Conservation (phyloP, 2,797 vertebrate species). For the Pantherophis alleghaniensis region DNA sequence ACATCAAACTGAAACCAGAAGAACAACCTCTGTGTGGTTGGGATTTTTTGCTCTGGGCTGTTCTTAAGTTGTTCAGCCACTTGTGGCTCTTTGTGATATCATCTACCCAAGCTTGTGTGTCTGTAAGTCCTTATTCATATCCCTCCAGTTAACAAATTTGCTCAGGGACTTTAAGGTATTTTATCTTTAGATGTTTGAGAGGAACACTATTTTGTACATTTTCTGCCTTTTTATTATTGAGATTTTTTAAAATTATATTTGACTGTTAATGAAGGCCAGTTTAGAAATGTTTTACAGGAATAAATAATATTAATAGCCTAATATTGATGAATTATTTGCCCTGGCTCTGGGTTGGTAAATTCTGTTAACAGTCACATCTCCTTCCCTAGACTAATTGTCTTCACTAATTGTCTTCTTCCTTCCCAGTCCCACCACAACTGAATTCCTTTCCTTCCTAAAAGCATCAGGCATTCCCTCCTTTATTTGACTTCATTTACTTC, state of each 20-base stretch:
- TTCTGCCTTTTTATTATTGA: neutral
- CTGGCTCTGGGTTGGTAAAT: neutral
- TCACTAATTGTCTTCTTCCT: neutral
- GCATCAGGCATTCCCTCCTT: conserved; percentile 59
- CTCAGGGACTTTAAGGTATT: neutral
- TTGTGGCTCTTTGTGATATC: neutral
- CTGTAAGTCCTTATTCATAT: neutral
- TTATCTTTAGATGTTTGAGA: neutral
- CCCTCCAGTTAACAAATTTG: neutral
- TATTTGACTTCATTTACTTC: conserved; percentile 29
- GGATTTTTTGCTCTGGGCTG: neutral
- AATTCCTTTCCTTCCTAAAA: conserved; percentile 45
- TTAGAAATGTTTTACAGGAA: neutral
- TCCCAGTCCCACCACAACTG: neutral
- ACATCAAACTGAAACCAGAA: neutral
- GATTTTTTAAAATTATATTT: neutral
- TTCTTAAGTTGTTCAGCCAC: neutral
- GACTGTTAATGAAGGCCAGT: neutral
- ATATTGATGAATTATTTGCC: neutral
- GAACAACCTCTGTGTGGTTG: neutral
- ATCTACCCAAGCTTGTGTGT: neutral
- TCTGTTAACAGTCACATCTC: neutral
- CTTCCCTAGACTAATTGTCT: neutral
- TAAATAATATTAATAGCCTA: neutral
- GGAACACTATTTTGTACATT: neutral